Conservation (phyloP, 2,797 vertebrate genomes). For the Gallinago nigripennis region DNA sequence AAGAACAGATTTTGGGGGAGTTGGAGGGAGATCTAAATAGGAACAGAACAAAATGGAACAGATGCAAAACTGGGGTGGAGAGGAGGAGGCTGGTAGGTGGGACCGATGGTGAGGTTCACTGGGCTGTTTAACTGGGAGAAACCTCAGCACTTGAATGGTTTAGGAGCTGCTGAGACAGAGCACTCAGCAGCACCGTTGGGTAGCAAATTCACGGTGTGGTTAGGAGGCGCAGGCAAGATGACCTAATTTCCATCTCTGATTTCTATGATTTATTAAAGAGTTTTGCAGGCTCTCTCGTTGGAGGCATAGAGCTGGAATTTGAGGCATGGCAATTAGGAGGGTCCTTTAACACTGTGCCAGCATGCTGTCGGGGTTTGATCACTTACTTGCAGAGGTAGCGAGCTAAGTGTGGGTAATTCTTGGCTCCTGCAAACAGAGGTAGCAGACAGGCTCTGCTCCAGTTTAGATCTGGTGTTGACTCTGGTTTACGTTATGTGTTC, state of each 20-base stretch:
- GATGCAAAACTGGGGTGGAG: not conserved
- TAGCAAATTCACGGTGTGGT: not conserved
- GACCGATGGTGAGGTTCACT: not conserved
- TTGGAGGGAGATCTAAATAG: not conserved
- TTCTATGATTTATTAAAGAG: slow-evolving; percentile 70
- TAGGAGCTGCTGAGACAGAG: slow-evolving; percentile 31
- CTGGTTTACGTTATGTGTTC: not conserved
- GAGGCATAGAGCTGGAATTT: slow-evolving; percentile 20
- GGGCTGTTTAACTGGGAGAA: not conserved
- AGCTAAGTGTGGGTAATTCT: not conserved
- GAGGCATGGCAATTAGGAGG: slow-evolving; percentile 21
- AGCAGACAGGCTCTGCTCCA: not conserved
- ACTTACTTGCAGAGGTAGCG: not conserved
- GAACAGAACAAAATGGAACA: not conserved
- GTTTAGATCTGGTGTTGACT: not conserved
- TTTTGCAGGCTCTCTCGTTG: slow-evolving; percentile 39
- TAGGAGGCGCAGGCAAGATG: not conserved
- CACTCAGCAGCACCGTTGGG: not conserved
- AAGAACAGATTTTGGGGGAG: not conserved
- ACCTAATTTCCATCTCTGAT: slow-evolving; percentile 59
- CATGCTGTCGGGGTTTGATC: not conserved
- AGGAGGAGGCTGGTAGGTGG: not conserved
- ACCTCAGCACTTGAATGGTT: slow-evolving; percentile 47
- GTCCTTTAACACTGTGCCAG: slow-evolving; percentile 20
- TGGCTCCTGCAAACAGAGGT: not conserved